Percentiles rank a stretch among this genome's conserved stretches.
Conservation (phyloP, 2,888 invertebrate species). For the Chymomyza caudatula region DNA sequence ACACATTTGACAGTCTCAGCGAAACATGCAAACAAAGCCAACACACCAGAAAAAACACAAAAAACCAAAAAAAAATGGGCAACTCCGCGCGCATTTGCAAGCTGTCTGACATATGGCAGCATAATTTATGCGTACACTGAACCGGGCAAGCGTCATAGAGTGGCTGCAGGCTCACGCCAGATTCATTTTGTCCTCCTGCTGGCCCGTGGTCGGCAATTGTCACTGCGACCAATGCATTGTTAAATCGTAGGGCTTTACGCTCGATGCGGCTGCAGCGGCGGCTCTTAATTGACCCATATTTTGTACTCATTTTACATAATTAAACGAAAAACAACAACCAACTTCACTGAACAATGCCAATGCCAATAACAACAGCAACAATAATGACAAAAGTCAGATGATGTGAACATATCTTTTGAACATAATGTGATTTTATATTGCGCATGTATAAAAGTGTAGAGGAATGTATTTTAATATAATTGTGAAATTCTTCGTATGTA, state of each 20-base stretch:
- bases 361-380: neutral
- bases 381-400: slow-evolving; percentile 3
- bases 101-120: slow-evolving; percentile 57
- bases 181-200: slow-evolving; percentile 17
- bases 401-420: neutral
- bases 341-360: neutral
- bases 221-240: slow-evolving; percentile 14
- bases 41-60: neutral
- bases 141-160: slow-evolving; percentile 28
- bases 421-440: neutral
- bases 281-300: slow-evolving; percentile 58
- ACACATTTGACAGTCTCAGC: slow-evolving; percentile 38
- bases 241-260: slow-evolving; percentile 31
- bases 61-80: slow-evolving; percentile 6
- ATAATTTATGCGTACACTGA: slow-evolving; percentile 71
- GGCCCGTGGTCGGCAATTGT: slow-evolving; percentile 16
- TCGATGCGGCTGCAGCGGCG: slow-evolving; percentile 5
- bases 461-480: too few relatives aligned
- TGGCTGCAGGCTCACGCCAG: slow-evolving; percentile 22
- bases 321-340: slow-evolving; percentile 38
- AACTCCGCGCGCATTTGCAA: slow-evolving; percentile 19
- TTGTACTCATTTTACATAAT: slow-evolving; percentile 45
- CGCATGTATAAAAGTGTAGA: too few relatives aligned
- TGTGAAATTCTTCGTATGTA: too few relatives aligned
- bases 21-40: slow-evolving; percentile 21